phyloP scores from a whole-genome alignment of 2,113 vertebrate species.

The Calyptommatus sinebrachiatus region DNA sequence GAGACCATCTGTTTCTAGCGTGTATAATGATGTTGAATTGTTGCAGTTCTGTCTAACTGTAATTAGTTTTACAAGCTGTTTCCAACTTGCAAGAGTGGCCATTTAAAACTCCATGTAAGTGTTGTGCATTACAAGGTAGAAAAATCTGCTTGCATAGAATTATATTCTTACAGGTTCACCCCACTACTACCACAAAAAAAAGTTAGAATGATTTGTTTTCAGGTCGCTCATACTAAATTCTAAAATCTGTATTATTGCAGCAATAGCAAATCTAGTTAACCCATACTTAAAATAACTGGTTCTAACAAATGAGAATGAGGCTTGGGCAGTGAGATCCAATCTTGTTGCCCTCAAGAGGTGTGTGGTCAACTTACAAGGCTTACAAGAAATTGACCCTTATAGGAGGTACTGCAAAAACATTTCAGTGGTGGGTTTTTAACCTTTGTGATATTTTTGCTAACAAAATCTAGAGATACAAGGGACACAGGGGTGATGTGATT shows the following conservation, averaged over 20 bases:
- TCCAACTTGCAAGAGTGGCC: not conserved
- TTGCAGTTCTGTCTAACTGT: not conserved
- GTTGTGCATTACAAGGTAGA: conserved; percentile 26
- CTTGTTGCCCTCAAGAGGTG: too few species aligned
- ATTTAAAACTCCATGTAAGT: conserved; percentile 30
- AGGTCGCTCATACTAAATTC: not conserved
- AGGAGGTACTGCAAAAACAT: too few species aligned
- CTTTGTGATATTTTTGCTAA: too few species aligned
- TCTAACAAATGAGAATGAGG: too few species aligned
- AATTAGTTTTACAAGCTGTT: conserved; percentile 28
- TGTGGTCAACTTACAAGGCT: too few species aligned
- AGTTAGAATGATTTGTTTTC: not conserved
- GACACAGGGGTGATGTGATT: too few species aligned
- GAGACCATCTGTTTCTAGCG: conserved; percentile 24
- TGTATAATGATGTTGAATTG: conserved; percentile 23
- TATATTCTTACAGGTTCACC: not conserved
- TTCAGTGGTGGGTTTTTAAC: too few species aligned
- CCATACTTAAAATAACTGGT: too few species aligned
- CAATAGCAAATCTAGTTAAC: too few species aligned
- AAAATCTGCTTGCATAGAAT: conserved; percentile 13
- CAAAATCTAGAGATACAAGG: too few species aligned
- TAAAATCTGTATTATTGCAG: conserved; percentile 16
- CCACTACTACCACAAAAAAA: not conserved
- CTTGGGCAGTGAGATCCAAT: too few species aligned
- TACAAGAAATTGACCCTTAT: too few species aligned